phyloP scores from a whole-genome alignment of 1,140 invertebrate species.

The Procambarus virginalis region DNA sequence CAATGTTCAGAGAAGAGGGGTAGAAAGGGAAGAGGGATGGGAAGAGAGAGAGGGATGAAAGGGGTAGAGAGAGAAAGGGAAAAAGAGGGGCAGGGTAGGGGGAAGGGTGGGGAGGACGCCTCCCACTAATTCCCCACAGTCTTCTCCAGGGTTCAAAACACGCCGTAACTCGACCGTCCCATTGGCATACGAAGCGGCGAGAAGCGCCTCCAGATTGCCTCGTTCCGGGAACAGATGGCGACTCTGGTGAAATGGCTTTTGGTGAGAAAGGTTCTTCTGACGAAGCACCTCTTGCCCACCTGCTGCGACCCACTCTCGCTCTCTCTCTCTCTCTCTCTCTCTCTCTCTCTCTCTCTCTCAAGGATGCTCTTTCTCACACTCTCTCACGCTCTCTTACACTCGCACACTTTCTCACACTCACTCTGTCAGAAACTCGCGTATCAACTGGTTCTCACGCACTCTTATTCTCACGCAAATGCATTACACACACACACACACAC shows the following conservation, averaged over 20 bases:
- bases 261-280: too few relatives aligned
- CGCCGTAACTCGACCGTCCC: conserved; percentile 15
- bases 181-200: conserved; percentile 27
- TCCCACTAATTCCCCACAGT: too few relatives aligned
- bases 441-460: too few relatives aligned
- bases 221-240: conserved; percentile 21
- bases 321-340: background rate
- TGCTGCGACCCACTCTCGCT: background rate
- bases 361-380: background rate
- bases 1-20: background rate
- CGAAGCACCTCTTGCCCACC: background rate
- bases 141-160: conserved; percentile 31
- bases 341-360: background rate
- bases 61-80: background rate
- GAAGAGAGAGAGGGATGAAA: background rate
- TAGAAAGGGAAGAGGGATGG: background rate
- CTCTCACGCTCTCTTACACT: background rate
- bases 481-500: too few relatives aligned
- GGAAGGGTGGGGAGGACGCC: background rate
- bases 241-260: too few relatives aligned
- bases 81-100: conserved; percentile 13
- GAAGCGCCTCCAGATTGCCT: conserved; percentile 16
- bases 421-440: too few relatives aligned
- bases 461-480: too few relatives aligned
- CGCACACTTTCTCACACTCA: background rate